These are phyloP conservation scores for Lordiphosa mommai DNA, from an alignment of 1,140 invertebrate genomes.

Conservation along the genomic window DNA sequence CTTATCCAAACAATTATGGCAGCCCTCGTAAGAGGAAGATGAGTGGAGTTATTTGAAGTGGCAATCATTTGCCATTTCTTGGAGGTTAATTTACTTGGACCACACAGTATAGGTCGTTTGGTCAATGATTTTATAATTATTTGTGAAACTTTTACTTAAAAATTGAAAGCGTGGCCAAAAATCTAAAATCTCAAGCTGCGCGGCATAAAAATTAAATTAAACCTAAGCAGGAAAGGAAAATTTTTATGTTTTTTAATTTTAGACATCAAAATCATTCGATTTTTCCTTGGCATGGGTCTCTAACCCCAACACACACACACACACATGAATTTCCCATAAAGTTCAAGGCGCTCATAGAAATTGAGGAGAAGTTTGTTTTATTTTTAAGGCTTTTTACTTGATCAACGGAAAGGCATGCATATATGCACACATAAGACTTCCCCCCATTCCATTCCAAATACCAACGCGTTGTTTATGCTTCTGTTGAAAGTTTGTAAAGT, in stretches of 20 bases:
- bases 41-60: no score
- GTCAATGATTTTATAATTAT: slow-evolving; percentile 36
- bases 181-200: slow-evolving; percentile 14
- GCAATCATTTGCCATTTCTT: slow-evolving; percentile 42
- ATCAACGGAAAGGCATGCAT: not conserved
- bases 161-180: slow-evolving; percentile 53
- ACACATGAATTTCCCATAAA: slow-evolving; percentile 26
- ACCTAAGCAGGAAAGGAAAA: slow-evolving; percentile 36
- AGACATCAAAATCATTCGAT: slow-evolving; percentile 50
- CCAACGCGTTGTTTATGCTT: slow-evolving; percentile 66
- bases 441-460: slow-evolving; percentile 26
- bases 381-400: slow-evolving; percentile 55
- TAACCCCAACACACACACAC: slow-evolving; percentile 10
- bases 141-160: slow-evolving; percentile 23
- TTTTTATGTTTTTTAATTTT: slow-evolving; percentile 55
- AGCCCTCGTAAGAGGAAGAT: no score
- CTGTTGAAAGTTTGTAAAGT: slow-evolving; percentile 54
- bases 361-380: slow-evolving; percentile 53
- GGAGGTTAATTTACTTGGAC: slow-evolving; percentile 47
- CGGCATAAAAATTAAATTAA: slow-evolving; percentile 49
- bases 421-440: slow-evolving; percentile 10
- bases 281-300: slow-evolving; percentile 48
- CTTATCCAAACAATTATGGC: not conserved
- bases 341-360: slow-evolving; percentile 66
- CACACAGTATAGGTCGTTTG: slow-evolving; percentile 41